phyloP scores from a whole-genome alignment of 2,888 invertebrate species.

The Aspidiotus destructor region DNA sequence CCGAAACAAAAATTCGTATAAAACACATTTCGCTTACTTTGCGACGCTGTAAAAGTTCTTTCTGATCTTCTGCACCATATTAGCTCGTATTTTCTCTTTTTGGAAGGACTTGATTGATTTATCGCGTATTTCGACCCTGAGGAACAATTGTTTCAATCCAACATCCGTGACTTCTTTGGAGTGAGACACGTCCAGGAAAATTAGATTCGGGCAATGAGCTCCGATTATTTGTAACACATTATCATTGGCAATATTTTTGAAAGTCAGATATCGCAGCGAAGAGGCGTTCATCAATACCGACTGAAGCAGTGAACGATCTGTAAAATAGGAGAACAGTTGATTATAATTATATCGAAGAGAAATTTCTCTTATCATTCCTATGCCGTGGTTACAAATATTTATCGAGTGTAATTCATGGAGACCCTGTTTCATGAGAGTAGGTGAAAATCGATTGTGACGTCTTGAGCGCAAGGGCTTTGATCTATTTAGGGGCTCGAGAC shows the following conservation, averaged over 20 bases:
- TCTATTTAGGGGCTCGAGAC: too few relatives aligned
- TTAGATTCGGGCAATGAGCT: constrained; percentile 42
- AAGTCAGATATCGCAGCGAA: constrained; percentile 41
- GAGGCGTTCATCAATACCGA: constrained; percentile 42
- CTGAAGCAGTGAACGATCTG: constrained; percentile 42
- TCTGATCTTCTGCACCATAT: constrained; percentile 15
- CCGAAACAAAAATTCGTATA: too few relatives aligned
- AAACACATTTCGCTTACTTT: constrained; percentile 9
- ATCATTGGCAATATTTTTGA: constrained; percentile 44
- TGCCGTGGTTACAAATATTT: too few relatives aligned
- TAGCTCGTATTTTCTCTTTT: constrained; percentile 12
- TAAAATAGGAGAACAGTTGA: constrained; percentile 12
- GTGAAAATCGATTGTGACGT: too few relatives aligned
- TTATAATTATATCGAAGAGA: background rate
- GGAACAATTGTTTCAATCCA: constrained; percentile 42
- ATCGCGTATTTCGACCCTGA: constrained; percentile 43
- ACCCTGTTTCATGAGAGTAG: too few relatives aligned
- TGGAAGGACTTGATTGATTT: constrained; percentile 36
- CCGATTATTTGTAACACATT: constrained; percentile 43
- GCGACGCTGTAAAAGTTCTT: constrained; percentile 19
- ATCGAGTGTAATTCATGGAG: too few relatives aligned
- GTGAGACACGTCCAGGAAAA: constrained; percentile 43
- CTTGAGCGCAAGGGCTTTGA: too few relatives aligned
- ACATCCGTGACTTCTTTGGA: constrained; percentile 44
- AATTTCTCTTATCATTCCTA: too few relatives aligned